Evolutionary conservation across 2,888 invertebrate species (phyloP).

Genomic region (Capitulum mitella): DNA sequence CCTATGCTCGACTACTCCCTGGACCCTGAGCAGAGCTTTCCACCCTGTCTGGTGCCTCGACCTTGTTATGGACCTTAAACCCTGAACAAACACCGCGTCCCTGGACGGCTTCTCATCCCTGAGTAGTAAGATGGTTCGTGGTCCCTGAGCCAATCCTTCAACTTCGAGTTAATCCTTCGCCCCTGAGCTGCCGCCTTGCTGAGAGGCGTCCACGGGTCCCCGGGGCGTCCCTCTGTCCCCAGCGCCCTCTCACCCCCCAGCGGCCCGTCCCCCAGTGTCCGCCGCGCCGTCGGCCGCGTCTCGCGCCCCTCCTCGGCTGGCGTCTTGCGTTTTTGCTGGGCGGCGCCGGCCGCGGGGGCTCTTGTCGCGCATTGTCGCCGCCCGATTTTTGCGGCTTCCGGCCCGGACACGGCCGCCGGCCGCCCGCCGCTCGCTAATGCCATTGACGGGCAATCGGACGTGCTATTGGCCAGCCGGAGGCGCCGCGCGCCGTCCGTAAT

Average conservation of each 20-base stretch:
- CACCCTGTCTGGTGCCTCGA: too few relatives aligned
- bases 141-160: too few relatives aligned
- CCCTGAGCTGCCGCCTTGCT: too few relatives aligned
- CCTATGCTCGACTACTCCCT: too few relatives aligned
- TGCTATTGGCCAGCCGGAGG: background rate
- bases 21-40: too few relatives aligned
- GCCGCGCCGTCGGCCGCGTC: background rate
- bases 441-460: slow-evolving; percentile 13
- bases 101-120: too few relatives aligned
- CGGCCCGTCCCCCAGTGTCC: background rate
- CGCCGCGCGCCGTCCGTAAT: background rate
- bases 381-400: background rate
- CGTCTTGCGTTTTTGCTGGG: background rate
- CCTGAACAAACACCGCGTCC: too few relatives aligned
- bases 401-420: background rate
- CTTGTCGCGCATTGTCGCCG: slow-evolving; percentile 6
- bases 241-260: background rate
- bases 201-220: too few relatives aligned
- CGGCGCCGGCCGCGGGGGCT: background rate
- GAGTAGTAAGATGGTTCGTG: too few relatives aligned
- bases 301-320: background rate
- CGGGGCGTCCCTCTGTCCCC: too few relatives aligned
- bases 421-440: background rate
- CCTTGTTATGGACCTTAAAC: too few relatives aligned
- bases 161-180: too few relatives aligned